Base-by-base conservation (phyloP, 2,888 invertebrate genomes). In the Lithophane semibrunnea region DNA sequence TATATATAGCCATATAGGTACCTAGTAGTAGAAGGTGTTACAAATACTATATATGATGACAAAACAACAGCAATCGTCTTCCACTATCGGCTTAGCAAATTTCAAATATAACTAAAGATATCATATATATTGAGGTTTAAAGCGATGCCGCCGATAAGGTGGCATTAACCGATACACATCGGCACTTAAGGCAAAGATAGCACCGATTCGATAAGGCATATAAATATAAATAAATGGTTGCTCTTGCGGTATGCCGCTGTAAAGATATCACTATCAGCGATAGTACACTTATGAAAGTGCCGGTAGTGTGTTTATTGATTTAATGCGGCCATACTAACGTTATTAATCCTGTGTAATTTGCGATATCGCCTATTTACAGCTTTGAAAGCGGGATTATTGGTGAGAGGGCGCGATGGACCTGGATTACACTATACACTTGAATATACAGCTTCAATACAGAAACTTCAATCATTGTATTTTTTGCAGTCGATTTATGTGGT, bases 161-260 rank as follows among this genome's bases (percentile, higher is more conserved):
- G 89, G 94, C 92, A 94, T 95, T 95, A 94, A 88, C 87, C 92
- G 96, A 95, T 95, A 94, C 90, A 92, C 92, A 96, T 95, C 95
- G 93, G 90, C 94, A 95, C 95, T 95, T 94, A 94, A 92, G 92
- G 92, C 92, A 88, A 85, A 90, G 93, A 94, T 93, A 94, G 88
- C 91, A 88, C 75, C 90, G 83, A 89, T 90, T 88, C 88, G 95
- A 95, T 95, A 95, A 92, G 88, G 88, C 89, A 92, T 93, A 94
- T 94, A 95, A 95, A 95, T 95, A 96, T 92, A 95, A 94, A 94
- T 95, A 96, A 95, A 95, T 92, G 89, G 92, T 91, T 91, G 89
- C 91, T 92, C 92, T 93, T 93, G 92, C 92, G 92, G 92, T 93
- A 92, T 91, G 91, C 88, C 88, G 91, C 88, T 92, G 92, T 94